Conservation (phyloP, 2,888 invertebrate genomes). For the Drosophila paranaensis region DNA sequence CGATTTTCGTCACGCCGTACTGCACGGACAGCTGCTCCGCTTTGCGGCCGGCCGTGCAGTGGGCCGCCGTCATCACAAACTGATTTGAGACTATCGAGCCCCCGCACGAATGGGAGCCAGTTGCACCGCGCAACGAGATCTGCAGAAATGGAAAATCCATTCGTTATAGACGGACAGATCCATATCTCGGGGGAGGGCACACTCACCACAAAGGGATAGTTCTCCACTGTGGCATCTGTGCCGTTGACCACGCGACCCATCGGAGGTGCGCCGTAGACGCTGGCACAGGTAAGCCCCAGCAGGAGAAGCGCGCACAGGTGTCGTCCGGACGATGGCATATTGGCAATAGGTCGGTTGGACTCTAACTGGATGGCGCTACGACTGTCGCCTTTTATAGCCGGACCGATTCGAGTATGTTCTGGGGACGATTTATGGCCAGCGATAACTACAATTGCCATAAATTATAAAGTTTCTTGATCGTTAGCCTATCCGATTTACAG, state of each 20-base stretch:
- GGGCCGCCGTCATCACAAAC: slow-evolving; percentile 80
- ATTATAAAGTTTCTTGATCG: slow-evolving; percentile 2
- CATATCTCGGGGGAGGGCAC: rapidly evolving
- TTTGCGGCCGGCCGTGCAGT: slow-evolving; percentile 64
- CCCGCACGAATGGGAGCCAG: slow-evolving; percentile 79
- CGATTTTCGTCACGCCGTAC: slow-evolving; percentile 69
- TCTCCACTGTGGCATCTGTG: slow-evolving; percentile 66
- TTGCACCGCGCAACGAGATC: slow-evolving; percentile 70
- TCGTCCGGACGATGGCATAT: slow-evolving; percentile 30
- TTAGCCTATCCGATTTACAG: slow-evolving; percentile 20
- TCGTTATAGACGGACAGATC: not conserved
- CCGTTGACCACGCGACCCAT: slow-evolving; percentile 82
- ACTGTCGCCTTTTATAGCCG: slow-evolving; percentile 34
- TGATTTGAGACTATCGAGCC: slow-evolving; percentile 68
- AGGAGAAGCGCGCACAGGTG: slow-evolving; percentile 28
- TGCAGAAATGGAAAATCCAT: not conserved
- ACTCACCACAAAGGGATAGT: slow-evolving; percentile 80
- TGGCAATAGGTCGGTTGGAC: not conserved
- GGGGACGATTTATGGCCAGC: slow-evolving; percentile 46
- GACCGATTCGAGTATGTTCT: too few relatives aligned
- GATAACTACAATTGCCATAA: slow-evolving; percentile 43
- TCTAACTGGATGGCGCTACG: not conserved
- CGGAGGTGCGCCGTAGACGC: slow-evolving; percentile 50
- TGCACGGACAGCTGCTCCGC: slow-evolving; percentile 62
- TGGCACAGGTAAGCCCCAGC: slow-evolving; percentile 29